Evolutionary conservation across 2,797 vertebrate species (phyloP).

Genomic region (Galago senegalensis): DNA sequence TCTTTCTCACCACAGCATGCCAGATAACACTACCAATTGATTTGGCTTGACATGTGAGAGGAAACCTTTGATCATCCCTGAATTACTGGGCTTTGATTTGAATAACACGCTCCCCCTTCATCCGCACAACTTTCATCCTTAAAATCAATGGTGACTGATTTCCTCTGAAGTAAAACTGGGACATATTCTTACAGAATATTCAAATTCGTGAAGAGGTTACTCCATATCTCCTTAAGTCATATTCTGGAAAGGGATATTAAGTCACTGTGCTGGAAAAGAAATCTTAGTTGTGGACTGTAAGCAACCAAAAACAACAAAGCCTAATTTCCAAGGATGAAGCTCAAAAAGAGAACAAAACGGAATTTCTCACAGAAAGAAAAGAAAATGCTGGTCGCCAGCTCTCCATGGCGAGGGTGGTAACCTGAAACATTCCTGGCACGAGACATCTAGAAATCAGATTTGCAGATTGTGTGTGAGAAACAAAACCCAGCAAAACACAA

Average conservation of each 20-base stretch:
- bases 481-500: neutral
- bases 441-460: conserved; percentile 62
- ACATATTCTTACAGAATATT: neutral
- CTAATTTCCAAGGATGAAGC: conserved; percentile 51
- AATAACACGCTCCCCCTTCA: conserved; percentile 37
- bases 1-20: neutral
- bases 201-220: conserved; percentile 44
- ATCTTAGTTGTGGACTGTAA: conserved; percentile 51
- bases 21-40: neutral
- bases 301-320: conserved; percentile 54
- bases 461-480: neutral
- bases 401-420: conserved; percentile 1
- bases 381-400: conserved; percentile 22
- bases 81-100: conserved; percentile 52
- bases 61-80: conserved; percentile 48
- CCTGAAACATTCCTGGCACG: conserved; percentile 16
- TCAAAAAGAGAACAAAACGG: conserved; percentile 37
- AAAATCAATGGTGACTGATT: conserved; percentile 56
- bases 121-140: conserved; percentile 54
- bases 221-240: conserved; percentile 57
- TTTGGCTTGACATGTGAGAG: neutral
- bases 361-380: neutral
- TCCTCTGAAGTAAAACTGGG: conserved; percentile 65
- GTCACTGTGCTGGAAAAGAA: conserved; percentile 17
- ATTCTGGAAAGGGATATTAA: conserved; percentile 48